phyloP scores from a whole-genome alignment of 2,113 vertebrate species.

The Microcebus murinus region DNA sequence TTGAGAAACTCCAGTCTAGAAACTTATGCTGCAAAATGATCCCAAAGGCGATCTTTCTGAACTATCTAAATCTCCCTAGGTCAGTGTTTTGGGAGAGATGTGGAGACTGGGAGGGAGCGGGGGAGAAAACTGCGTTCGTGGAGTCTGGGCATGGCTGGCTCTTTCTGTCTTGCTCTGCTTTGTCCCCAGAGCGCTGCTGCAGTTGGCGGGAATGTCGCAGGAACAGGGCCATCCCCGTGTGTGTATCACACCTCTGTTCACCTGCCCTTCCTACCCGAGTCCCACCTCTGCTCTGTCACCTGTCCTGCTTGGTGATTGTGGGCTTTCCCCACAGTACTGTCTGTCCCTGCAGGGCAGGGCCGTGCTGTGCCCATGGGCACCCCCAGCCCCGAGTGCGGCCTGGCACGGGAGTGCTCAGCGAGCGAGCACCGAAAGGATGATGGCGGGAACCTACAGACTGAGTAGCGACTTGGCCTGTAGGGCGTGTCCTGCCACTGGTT shows the following conservation, averaged over 20 bases:
- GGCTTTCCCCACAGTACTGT: not conserved
- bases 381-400: not conserved
- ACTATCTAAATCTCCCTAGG: not conserved
- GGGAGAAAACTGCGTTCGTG: not conserved
- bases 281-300: not conserved
- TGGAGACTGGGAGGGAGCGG: not conserved
- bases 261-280: too few relatives aligned
- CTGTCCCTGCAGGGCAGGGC: not conserved
- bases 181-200: not conserved
- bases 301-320: not conserved
- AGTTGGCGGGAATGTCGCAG: not conserved
- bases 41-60: not conserved
- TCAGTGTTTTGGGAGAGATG: not conserved
- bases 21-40: not conserved
- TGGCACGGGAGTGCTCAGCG: not conserved
- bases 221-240: too few relatives aligned
- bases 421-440: too few relatives aligned
- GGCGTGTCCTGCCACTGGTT: not conserved
- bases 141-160: not conserved
- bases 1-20: not conserved
- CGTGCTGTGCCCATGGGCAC: fast-evolving
- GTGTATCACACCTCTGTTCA: not conserved
- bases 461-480: not conserved
- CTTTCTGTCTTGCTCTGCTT: too few relatives aligned
- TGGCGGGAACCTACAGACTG: not conserved